Percentiles rank a stretch among this genome's conserved stretches.
Conservation (phyloP, 1,140 invertebrate genomes). For the Heliothis subflexa region DNA sequence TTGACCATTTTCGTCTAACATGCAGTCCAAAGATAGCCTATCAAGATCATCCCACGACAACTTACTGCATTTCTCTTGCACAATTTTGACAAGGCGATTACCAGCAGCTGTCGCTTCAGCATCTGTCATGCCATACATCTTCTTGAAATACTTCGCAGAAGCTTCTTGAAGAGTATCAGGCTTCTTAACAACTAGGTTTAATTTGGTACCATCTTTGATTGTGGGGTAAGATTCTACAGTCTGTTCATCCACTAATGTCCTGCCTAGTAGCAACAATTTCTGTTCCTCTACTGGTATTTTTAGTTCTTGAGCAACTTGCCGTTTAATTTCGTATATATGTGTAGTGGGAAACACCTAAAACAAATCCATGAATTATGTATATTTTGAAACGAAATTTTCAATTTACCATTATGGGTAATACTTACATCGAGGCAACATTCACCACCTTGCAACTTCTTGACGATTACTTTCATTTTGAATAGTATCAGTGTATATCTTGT, state of each 20-base stretch:
- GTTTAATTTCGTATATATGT: constrained; percentile 77
- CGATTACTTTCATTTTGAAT: constrained; percentile 74
- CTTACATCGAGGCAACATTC: constrained; percentile 76
- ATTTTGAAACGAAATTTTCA: not conserved
- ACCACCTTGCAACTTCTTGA: constrained; percentile 79
- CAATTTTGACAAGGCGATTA: constrained; percentile 61
- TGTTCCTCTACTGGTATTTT: constrained; percentile 72
- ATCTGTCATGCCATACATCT: constrained; percentile 69
- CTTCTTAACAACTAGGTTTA: constrained; percentile 78
- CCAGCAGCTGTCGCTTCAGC: constrained; percentile 65
- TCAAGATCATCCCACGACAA: constrained; percentile 82
- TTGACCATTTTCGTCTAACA: constrained; percentile 62
- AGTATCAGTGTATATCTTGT: constrained; percentile 19
- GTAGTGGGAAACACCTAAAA: constrained; percentile 74
- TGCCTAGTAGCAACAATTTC: constrained; percentile 72
- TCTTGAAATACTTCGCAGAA: constrained; percentile 73
- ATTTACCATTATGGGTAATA: constrained; percentile 65
- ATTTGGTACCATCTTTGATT: constrained; percentile 80
- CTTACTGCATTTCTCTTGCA: constrained; percentile 75
- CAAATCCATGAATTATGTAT: constrained; percentile 17
- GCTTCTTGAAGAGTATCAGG: constrained; percentile 72
- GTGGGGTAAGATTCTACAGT: constrained; percentile 69
- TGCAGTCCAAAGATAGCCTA: constrained; percentile 62
- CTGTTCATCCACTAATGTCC: constrained; percentile 74
- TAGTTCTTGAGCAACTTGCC: constrained; percentile 65